Percentiles rank a stretch among this genome's conserved stretches.
These are phyloP conservation scores for Tapera naevia DNA, from an alignment of 2,797 vertebrate species.

Conservation along the genomic window DNA sequence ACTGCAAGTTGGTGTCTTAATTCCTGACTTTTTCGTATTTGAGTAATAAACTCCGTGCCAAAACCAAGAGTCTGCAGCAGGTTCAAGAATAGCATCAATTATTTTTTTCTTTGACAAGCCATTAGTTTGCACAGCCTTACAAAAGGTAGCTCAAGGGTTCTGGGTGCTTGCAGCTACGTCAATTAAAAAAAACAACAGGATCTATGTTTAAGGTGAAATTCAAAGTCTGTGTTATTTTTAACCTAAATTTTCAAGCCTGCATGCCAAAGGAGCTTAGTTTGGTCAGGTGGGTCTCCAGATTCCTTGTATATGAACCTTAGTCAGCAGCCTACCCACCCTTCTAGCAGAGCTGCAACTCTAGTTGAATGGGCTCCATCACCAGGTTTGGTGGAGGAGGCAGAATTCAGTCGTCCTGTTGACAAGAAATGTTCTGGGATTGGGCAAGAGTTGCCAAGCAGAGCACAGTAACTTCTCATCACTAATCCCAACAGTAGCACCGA, in stretches of 20 bases:
- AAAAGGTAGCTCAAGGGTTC: neutral
- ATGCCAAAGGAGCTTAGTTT: neutral
- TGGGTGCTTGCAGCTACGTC: neutral
- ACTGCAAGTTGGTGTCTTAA: neutral
- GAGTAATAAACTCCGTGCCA: neutral
- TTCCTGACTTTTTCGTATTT: neutral
- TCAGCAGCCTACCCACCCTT: neutral
- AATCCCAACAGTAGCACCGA: neutral
- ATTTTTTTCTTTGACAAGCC: neutral
- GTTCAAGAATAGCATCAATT: conserved; percentile 4
- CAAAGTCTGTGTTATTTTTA: neutral
- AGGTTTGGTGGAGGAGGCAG: neutral
- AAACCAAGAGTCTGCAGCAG: neutral
- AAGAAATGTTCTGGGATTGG: neutral
- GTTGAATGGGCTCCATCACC: neutral
- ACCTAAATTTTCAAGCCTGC: neutral
- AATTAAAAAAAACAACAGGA: neutral
- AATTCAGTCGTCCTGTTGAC: neutral
- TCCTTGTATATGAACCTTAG: neutral
- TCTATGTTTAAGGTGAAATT: neutral
- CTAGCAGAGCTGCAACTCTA: neutral
- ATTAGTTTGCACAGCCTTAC: neutral
- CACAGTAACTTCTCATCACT: conserved; percentile 3
- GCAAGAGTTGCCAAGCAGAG: conserved; percentile 9
- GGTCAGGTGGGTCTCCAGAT: neutral